Base-by-base conservation (phyloP, 1,140 invertebrate species). In the Drosophila lini region DNA sequence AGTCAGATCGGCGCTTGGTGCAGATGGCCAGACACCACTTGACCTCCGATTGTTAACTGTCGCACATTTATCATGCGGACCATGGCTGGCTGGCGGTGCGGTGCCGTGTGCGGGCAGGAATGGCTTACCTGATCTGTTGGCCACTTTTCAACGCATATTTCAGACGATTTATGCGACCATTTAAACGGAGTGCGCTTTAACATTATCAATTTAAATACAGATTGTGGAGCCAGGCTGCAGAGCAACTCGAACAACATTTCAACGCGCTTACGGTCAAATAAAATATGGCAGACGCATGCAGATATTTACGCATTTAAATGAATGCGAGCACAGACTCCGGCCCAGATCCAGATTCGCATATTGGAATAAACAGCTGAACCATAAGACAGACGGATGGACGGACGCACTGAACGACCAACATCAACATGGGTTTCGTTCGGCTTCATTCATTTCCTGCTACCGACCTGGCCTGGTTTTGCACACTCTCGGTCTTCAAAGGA, bases 291-390 rank as follows among this genome's bases (percentile, higher is more conserved):
- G 77, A 80, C 81, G 59, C 58, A 80, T 76, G 71, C 80, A 79
- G 76, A 83, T 83, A 83, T 83, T 83, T 83, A 83, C 81, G 80
- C 81, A 83, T 83, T 83, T 83, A 83, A 83, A 83, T 83, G 79
- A 83, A 83, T 83, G 68, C 80, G 52, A 45, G 62, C 32, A 38
- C 38, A 41, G 32, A 50, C 36, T 25, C 36, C 31, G 34, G 50
- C 28, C 40, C 65, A 55, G 38, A 73, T 68, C 36, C 42, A 34
- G 36, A 78, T 62, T 79, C 77, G 79, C 38, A 69, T 77, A 81
- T 67, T 78, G 65, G 79, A 73, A 44, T 60, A 53, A 78, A 69
- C 79, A 80, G 56, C 79, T 57, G 55, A 74, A 40, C 71, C 48
- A 58, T 41, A 53, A 45, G 60, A 40, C 32, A 7, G 61, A 19